Conservation (phyloP, 2,888 invertebrate species). For the Coelinius sp. region DNA sequence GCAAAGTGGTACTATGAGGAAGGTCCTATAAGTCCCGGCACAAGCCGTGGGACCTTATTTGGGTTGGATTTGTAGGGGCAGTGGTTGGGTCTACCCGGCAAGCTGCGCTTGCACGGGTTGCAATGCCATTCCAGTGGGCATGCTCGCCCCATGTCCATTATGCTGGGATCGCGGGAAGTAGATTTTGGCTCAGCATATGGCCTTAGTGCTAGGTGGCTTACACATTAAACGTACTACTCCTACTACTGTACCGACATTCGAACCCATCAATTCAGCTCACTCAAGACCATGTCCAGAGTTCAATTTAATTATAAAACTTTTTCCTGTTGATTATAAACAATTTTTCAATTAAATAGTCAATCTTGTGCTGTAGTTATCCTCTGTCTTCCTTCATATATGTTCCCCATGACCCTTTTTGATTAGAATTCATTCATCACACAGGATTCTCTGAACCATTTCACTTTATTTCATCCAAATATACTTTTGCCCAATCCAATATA, state of each 20-base stretch:
- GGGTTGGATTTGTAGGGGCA: too few relatives aligned
- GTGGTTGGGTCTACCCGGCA: too few relatives aligned
- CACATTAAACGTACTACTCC: too few relatives aligned
- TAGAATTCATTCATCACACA: constrained; percentile 49
- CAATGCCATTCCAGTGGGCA: too few relatives aligned
- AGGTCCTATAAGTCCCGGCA: too few relatives aligned
- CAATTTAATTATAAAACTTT: not conserved
- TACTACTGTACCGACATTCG: not conserved
- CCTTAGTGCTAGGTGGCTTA: too few relatives aligned
- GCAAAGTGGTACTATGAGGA: too few relatives aligned
- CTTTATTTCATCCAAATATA: constrained; percentile 28
- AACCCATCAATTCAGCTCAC: not conserved
- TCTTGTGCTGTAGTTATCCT: not conserved
- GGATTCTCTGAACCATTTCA: constrained; percentile 38
- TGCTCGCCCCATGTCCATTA: too few relatives aligned
- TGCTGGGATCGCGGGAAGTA: too few relatives aligned
- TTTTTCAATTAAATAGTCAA: not conserved
- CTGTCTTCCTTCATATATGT: constrained; percentile 7
- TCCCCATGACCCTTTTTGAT: constrained; percentile 22
- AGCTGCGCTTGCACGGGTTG: too few relatives aligned
- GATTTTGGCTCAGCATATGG: too few relatives aligned
- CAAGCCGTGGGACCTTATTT: too few relatives aligned
- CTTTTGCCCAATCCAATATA: not conserved
- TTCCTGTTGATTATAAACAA: not conserved
- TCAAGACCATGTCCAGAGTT: not conserved